Conservation (phyloP, 2,888 invertebrate species). For the Salticus scenicus region DNA sequence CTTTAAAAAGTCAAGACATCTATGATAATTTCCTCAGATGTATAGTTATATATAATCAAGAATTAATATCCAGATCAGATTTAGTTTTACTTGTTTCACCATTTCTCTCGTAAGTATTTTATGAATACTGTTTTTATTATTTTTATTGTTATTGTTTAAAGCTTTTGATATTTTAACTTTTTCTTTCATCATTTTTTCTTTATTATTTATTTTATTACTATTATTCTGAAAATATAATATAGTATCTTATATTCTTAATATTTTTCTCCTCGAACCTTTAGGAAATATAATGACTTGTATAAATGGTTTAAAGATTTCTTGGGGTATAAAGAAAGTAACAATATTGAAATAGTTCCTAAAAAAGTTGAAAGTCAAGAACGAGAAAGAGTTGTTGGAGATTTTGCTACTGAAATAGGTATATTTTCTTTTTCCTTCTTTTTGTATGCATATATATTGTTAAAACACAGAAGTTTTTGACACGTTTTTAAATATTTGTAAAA, state of each 20-base stretch:
- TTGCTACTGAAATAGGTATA: slow-evolving; percentile 90
- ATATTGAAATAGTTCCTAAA: slow-evolving; percentile 78
- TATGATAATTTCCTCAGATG: slow-evolving; percentile 97
- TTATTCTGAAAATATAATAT: no score
- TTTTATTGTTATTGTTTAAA: no score
- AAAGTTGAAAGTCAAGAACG: slow-evolving; percentile 82
- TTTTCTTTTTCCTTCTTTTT: slow-evolving; percentile 60
- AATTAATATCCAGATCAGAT: slow-evolving; percentile 93
- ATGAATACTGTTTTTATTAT: neutral
- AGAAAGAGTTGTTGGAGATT: slow-evolving; percentile 85
- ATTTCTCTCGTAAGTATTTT: slow-evolving; percentile 82
- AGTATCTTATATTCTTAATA: no score
- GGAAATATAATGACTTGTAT: slow-evolving; percentile 88
- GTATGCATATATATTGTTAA: no score
- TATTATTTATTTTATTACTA: no score
- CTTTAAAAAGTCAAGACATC: slow-evolving; percentile 83
- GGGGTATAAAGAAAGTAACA: slow-evolving; percentile 81
- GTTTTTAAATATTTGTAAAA: no score
- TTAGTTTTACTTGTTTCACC: slow-evolving; percentile 90
- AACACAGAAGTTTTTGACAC: no score
- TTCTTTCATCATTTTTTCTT: no score
- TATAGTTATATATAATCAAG: slow-evolving; percentile 92
- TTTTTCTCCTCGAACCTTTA: no score
- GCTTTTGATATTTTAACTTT: no score
- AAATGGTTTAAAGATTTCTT: slow-evolving; percentile 96